phyloP scores from a whole-genome alignment of 2,113 vertebrate genomes.

The Cygnus buccinator region DNA sequence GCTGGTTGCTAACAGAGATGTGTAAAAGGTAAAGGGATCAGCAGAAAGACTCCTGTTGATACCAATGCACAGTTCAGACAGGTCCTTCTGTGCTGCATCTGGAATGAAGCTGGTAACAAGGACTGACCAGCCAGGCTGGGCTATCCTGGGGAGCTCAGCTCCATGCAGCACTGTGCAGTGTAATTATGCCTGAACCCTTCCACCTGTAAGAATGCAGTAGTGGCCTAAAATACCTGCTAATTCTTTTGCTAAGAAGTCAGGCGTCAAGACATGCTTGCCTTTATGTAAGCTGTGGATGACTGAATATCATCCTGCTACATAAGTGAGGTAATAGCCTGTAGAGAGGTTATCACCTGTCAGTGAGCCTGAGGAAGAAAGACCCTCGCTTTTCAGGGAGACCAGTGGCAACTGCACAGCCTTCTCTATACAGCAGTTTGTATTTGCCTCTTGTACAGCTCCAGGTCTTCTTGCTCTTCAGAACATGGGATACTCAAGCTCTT shows the following conservation, averaged over 20 bases:
- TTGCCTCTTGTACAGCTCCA: not conserved
- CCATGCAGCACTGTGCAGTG: not conserved
- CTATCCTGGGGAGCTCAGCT: not conserved
- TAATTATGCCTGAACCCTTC: not conserved
- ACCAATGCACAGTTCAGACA: not conserved
- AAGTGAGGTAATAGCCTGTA: not conserved
- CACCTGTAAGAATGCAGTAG: not conserved
- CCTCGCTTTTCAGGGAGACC: not conserved
- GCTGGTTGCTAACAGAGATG: not conserved
- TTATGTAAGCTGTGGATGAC: not conserved
- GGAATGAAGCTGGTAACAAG: not conserved
- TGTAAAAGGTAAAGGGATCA: not conserved
- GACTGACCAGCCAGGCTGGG: not conserved
- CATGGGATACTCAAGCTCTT: not conserved
- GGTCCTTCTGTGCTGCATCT: not conserved
- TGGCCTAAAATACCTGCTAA: not conserved
- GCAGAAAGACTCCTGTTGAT: not conserved
- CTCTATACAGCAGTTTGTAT: not conserved
- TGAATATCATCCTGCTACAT: not conserved
- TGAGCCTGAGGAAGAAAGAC: not conserved
- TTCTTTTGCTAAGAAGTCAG: not conserved
- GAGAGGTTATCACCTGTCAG: not conserved
- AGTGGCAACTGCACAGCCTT: not conserved
- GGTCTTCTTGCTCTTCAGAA: not conserved
- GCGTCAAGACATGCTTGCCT: not conserved